Conservation (phyloP, 2,797 vertebrate genomes). For the Urophycis tenuis region DNA sequence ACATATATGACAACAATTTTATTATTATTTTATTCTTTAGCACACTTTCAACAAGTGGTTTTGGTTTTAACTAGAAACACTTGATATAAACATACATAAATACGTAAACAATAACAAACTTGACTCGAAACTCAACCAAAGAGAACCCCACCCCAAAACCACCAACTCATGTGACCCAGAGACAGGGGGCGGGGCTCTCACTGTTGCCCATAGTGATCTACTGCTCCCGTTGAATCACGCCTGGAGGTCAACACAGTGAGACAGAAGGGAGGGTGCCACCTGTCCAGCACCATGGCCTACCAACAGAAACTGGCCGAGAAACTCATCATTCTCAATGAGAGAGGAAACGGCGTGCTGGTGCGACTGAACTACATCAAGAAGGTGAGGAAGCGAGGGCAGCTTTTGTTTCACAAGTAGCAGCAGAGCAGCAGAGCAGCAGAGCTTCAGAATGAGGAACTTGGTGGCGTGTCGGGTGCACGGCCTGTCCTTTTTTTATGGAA, state of each 20-base stretch:
- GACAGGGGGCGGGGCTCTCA: constrained; percentile 56
- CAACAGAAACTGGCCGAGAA: constrained; percentile 90
- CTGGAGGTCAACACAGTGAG: constrained; percentile 36
- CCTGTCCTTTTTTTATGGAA: neutral
- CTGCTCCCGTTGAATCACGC: constrained; percentile 11
- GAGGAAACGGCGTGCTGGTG: constrained; percentile 81
- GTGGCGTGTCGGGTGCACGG: neutral
- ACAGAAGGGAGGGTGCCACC: constrained; percentile 2
- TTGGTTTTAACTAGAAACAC: neutral
- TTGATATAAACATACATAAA: neutral
- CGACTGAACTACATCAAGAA: constrained; percentile 92
- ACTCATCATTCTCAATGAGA: constrained; percentile 83
- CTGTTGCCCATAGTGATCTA: constrained; percentile 35
- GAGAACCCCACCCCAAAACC: constrained; percentile 40
- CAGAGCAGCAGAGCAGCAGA: constrained; percentile 22
- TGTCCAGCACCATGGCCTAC: constrained; percentile 69
- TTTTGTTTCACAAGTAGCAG: neutral
- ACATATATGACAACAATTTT: too few species aligned
- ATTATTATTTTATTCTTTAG: too few species aligned
- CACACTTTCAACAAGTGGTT: too few species aligned
- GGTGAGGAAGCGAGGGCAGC: constrained; percentile 63
- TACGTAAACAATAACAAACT: constrained; percentile 10
- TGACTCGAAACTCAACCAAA: neutral
- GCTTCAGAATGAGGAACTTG: constrained; percentile 53
- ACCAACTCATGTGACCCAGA: constrained; percentile 49